These are phyloP conservation scores for Parauchenoglanis punctatus DNA, from an alignment of 2,797 vertebrate genomes.

Conservation along the genomic window DNA sequence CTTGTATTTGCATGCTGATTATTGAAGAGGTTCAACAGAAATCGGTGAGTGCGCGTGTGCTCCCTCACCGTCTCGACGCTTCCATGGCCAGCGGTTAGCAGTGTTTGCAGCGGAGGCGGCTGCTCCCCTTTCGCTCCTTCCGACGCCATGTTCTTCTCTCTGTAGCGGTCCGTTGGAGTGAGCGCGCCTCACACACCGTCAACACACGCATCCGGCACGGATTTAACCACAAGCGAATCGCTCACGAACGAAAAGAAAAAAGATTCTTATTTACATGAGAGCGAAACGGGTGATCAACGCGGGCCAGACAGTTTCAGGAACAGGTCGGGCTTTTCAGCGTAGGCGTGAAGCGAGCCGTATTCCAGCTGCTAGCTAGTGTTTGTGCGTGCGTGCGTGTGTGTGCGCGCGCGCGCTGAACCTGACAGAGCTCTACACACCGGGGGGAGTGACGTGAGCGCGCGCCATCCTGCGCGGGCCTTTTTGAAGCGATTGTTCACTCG, in stretches of 20 bases:
- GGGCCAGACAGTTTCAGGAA: neutral
- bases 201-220: conserved; percentile 69
- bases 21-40: no score
- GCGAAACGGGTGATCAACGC: neutral
- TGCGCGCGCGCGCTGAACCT: conserved; percentile 5
- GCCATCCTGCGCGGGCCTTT: conserved; percentile 7
- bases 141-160: conserved; percentile 93
- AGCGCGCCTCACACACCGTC: conserved; percentile 54
- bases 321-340: conserved; percentile 1
- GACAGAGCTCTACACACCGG: conserved; percentile 18
- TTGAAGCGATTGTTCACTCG: neutral
- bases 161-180: conserved; percentile 78
- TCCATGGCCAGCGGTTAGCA: conserved; percentile 75
- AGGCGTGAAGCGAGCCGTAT: conserved; percentile 28
- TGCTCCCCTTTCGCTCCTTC: conserved; percentile 88
- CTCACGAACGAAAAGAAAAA: conserved; percentile 29
- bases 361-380: conserved; percentile 32
- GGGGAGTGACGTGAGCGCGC: conserved; percentile 27
- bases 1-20: neutral
- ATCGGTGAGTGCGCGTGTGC: neutral
- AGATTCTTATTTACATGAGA: conserved; percentile 21
- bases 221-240: conserved; percentile 67
- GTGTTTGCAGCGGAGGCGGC: conserved; percentile 79
- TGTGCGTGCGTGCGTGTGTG: conserved; percentile 3
- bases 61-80: conserved; percentile 77